Conservation (phyloP, 2,888 invertebrate species). For the Ennomos fuscantarius region DNA sequence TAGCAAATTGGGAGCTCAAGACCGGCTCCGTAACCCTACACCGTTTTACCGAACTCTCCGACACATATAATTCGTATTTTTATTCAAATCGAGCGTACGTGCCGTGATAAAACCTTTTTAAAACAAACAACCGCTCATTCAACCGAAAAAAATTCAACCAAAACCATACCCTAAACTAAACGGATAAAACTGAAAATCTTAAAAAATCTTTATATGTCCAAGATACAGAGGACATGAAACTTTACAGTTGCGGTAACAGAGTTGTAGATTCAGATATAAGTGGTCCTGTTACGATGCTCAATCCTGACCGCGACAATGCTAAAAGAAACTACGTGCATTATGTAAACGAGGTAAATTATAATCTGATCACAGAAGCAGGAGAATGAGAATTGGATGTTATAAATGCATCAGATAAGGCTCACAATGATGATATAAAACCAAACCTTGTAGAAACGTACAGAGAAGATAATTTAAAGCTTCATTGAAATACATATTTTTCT, state of each 20-base stretch:
- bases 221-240: constrained; percentile 64
- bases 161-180: constrained; percentile 55
- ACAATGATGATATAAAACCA: constrained; percentile 58
- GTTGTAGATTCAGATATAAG: constrained; percentile 70
- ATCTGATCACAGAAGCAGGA: constrained; percentile 53
- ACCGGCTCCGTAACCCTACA: constrained; percentile 80
- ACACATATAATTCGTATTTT: constrained; percentile 85
- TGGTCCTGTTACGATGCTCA: constrained; percentile 61
- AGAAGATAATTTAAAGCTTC: constrained; percentile 67
- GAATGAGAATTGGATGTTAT: constrained; percentile 56
- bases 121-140: constrained; percentile 79
- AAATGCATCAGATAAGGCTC: constrained; percentile 56
- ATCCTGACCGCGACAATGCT: constrained; percentile 54
- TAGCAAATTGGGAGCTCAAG: constrained; percentile 81
- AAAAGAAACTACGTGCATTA: constrained; percentile 54
- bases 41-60: constrained; percentile 75
- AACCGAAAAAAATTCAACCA: constrained; percentile 44
- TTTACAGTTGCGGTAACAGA: constrained; percentile 73
- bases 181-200: constrained; percentile 54
- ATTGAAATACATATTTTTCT: constrained; percentile 69
- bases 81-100: constrained; percentile 83
- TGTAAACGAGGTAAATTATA: constrained; percentile 60
- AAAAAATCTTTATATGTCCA: constrained; percentile 35
- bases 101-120: constrained; percentile 79
- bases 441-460: constrained; percentile 63